A percentile compares a stretch with the other conserved stretches of the same genome.
phyloP scores from a whole-genome alignment of 2,888 invertebrate genomes.

The Ormia ochracea region DNA sequence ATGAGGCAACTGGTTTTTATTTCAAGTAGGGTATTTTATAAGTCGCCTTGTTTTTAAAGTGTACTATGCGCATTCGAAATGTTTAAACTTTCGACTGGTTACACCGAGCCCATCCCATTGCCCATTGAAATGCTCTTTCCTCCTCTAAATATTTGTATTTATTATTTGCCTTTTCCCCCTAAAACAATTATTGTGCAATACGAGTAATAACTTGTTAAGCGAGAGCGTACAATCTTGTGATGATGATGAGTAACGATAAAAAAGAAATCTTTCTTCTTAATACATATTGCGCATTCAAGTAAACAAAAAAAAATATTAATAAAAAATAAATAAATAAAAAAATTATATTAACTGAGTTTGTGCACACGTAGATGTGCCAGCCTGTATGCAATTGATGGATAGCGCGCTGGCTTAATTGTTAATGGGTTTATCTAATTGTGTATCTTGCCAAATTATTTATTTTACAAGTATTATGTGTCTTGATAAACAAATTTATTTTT shows the following conservation, averaged over 20 bases:
- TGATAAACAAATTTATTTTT: too few species aligned
- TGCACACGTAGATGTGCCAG: neutral
- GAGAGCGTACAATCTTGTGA: constrained; percentile 16
- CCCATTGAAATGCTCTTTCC: constrained; percentile 22
- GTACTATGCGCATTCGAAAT: constrained; percentile 31
- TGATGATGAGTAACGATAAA: constrained; percentile 15
- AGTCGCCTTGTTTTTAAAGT: neutral
- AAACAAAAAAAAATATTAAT: neutral
- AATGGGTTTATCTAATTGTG: constrained; percentile 9
- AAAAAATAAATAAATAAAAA: neutral
- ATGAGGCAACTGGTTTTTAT: too few species aligned
- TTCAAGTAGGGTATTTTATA: neutral
- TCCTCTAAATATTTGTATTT: constrained; percentile 38
- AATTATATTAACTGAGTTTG: neutral
- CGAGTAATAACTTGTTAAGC: constrained; percentile 1
- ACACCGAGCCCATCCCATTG: constrained; percentile 30
- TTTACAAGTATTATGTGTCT: neutral
- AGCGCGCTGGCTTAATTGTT: constrained; percentile 11
- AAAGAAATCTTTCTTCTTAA: constrained; percentile 41
- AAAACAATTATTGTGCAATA: constrained; percentile 36
- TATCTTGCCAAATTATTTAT: neutral
- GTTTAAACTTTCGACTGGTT: neutral
- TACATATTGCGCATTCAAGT: constrained; percentile 32
- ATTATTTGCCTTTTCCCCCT: neutral
- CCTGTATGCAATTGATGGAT: neutral